Evolutionary conservation across 2,113 vertebrate genomes (phyloP).

Genomic region (Syngnathus typhle): DNA sequence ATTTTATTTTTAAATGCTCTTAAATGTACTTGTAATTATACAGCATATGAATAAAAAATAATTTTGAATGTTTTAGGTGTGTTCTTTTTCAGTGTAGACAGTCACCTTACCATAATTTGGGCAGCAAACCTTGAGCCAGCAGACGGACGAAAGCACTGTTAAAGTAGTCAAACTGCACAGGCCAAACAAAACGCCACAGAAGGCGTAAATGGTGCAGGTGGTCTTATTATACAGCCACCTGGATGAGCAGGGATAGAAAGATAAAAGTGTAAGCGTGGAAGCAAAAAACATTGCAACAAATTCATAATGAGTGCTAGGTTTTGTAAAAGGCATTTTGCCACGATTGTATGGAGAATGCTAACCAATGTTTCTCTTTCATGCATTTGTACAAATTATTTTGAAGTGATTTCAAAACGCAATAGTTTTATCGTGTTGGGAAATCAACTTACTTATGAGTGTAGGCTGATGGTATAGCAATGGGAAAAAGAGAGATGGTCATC

Average conservation of each 20-base stretch:
- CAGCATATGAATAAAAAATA: no score
- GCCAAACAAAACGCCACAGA: slow-evolving; percentile 81
- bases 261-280: neutral
- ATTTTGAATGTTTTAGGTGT: no score
- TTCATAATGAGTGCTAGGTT: neutral
- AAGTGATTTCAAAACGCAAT: neutral
- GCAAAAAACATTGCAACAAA: neutral
- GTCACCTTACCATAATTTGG: slow-evolving; percentile 74
- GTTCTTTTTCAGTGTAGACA: no score
- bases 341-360: neutral
- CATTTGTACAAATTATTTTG: neutral
- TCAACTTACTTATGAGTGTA: slow-evolving; percentile 76
- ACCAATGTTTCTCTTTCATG: neutral
- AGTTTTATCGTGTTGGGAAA: neutral
- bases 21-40: no score
- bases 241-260: slow-evolving; percentile 23
- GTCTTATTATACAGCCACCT: slow-evolving; percentile 77
- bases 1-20: no score
- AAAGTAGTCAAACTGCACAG: slow-evolving; percentile 81
- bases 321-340: neutral
- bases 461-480: slow-evolving; percentile 75
- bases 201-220: slow-evolving; percentile 72
- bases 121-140: slow-evolving; percentile 84
- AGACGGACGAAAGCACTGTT: slow-evolving; percentile 75
- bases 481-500: slow-evolving; percentile 77